A percentile compares a stretch with the other conserved stretches of the same genome.
Evolutionary conservation across 1,140 invertebrate species (phyloP).

Genomic region (Brachionus rubens): DNA sequence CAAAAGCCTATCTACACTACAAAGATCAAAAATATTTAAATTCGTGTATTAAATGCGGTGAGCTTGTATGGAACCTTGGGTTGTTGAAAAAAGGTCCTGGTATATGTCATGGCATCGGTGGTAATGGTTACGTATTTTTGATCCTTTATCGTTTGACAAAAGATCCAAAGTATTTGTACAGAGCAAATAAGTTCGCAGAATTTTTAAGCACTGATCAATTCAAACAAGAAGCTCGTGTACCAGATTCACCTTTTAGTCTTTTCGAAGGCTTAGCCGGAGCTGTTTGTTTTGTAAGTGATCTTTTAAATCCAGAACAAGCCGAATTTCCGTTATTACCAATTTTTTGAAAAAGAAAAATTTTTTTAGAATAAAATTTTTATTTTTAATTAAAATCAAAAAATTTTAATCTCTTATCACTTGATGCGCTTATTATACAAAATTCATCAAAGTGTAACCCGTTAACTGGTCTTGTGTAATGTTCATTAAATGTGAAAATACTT

Average conservation of each 20-base stretch:
- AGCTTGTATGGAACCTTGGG: slow-evolving; percentile 74
- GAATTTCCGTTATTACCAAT: slow-evolving; percentile 71
- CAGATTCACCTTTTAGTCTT: slow-evolving; percentile 76
- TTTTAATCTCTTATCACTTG: slow-evolving; percentile 52
- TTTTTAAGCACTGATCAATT: slow-evolving; percentile 72
- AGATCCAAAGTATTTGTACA: slow-evolving; percentile 69
- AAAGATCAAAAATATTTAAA: slow-evolving; percentile 72
- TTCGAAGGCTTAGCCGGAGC: slow-evolving; percentile 82
- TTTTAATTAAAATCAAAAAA: slow-evolving; percentile 52
- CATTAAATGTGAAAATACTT: slow-evolving; percentile 53
- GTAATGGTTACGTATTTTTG: slow-evolving; percentile 79
- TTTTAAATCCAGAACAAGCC: slow-evolving; percentile 70
- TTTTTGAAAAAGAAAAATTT: not conserved
- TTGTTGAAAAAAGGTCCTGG: slow-evolving; percentile 72
- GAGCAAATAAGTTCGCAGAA: slow-evolving; percentile 73
- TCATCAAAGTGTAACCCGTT: slow-evolving; percentile 54
- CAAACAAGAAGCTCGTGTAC: slow-evolving; percentile 67
- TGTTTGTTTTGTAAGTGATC: slow-evolving; percentile 74
- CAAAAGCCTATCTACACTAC: slow-evolving; percentile 73
- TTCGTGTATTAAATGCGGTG: slow-evolving; percentile 67
- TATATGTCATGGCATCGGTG: slow-evolving; percentile 79
- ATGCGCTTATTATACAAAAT: slow-evolving; percentile 51
- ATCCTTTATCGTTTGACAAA: slow-evolving; percentile 73
- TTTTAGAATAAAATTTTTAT: not conserved
- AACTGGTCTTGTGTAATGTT: slow-evolving; percentile 49